Conservation (phyloP, 2,113 vertebrate species). For the Lophochroa leadbeateri region DNA sequence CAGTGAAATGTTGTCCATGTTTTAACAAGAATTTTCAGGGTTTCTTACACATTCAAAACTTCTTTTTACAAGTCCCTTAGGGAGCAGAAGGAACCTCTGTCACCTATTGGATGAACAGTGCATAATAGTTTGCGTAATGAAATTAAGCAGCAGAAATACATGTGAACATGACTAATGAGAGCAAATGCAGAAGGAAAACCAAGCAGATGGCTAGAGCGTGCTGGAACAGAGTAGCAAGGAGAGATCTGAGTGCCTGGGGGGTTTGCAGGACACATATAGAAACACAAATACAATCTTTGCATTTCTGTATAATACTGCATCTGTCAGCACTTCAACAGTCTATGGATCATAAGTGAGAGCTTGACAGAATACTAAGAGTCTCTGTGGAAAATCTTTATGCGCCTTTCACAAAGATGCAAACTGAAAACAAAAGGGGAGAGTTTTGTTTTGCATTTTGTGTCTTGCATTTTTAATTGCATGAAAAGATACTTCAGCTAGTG, state of each 20-base stretch:
- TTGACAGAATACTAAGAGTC: not conserved
- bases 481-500: not conserved
- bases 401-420: not conserved
- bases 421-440: not conserved
- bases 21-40: conserved; percentile 38
- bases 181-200: conserved; percentile 52
- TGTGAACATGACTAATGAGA: conserved; percentile 58
- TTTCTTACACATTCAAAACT: conserved; percentile 33
- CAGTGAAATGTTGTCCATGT: conserved; percentile 5
- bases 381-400: not conserved
- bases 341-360: not conserved
- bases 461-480: not conserved
- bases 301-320: not conserved
- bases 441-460: not conserved
- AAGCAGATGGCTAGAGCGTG: conserved; percentile 37
- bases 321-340: not conserved
- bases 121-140: conserved; percentile 52
- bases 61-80: conserved; percentile 32
- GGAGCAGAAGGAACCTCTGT: conserved; percentile 19
- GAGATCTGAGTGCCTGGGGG: not conserved
- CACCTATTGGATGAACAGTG: conserved; percentile 47
- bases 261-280: not conserved
- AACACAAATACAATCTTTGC: conserved; percentile 27
- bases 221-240: conserved; percentile 12
- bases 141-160: conserved; percentile 66